phyloP scores from a whole-genome alignment of 1,140 invertebrate genomes.

The Tetramorium simillimum region DNA sequence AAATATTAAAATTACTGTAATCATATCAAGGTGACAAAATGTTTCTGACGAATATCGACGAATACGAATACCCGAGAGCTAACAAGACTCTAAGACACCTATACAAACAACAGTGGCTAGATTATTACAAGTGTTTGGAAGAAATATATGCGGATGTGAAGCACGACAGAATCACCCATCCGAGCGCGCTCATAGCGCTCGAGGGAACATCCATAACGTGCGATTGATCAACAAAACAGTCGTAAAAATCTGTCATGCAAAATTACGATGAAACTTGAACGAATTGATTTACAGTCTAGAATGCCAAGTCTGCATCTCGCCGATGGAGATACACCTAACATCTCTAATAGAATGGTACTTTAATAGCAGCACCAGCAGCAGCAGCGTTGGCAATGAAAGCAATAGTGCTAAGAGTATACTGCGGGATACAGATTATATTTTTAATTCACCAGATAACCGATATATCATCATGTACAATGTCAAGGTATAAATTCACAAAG shows the following conservation, averaged over 20 bases:
- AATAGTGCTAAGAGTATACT: conserved; percentile 68
- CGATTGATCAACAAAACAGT: conserved; percentile 18
- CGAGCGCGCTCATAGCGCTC: conserved; percentile 80
- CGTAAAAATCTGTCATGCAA: neutral
- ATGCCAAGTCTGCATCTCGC: conserved; percentile 86
- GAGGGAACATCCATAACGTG: conserved; percentile 83
- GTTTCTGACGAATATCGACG: conserved; percentile 76
- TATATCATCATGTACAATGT: conserved; percentile 84
- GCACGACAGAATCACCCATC: conserved; percentile 75
- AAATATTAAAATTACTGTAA: conserved; percentile 1
- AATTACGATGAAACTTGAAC: conserved; percentile 39
- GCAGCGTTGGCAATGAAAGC: conserved; percentile 48
- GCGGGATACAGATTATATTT: conserved; percentile 80
- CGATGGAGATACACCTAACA: conserved; percentile 76
- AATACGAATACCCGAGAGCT: conserved; percentile 83
- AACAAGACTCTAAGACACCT: conserved; percentile 79
- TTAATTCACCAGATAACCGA: conserved; percentile 82
- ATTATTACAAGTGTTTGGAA: conserved; percentile 85
- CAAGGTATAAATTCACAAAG: conserved; percentile 62
- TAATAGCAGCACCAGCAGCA: conserved; percentile 67
- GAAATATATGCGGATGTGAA: conserved; percentile 75
- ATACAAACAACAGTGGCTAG: conserved; percentile 83
- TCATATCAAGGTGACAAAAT: conserved; percentile 73
- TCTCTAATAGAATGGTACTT: conserved; percentile 85
- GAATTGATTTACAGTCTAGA: conserved; percentile 80